phyloP scores from a whole-genome alignment of 2,113 vertebrate species.

The Protobothrops mucrosquamatus region DNA sequence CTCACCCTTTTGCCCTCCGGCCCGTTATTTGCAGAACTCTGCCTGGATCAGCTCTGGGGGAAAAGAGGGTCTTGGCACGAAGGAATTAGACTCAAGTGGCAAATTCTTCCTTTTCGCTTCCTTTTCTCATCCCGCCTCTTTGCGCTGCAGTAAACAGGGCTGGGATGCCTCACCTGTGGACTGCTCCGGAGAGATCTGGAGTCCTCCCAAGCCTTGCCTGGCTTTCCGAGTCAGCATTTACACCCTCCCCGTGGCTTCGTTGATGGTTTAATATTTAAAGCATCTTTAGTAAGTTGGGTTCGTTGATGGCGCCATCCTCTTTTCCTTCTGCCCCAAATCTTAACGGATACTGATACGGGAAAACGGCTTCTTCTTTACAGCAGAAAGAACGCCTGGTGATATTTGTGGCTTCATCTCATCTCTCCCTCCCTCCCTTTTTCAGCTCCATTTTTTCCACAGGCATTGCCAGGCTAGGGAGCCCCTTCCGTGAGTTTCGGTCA shows the following conservation, averaged over 20 bases:
- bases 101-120: constrained; percentile 12
- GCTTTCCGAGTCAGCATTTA: neutral
- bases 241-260: neutral
- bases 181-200: neutral
- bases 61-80: neutral
- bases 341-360: neutral
- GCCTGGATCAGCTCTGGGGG: neutral
- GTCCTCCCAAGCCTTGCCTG: neutral
- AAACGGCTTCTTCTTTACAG: neutral
- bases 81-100: constrained; percentile 4
- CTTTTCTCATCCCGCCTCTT: constrained; percentile 8
- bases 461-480: neutral
- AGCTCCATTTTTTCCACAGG: neutral
- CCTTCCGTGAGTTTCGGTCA: neutral
- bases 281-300: neutral
- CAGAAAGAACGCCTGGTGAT: neutral
- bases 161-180: neutral
- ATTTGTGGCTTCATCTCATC: neutral
- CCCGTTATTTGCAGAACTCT: neutral
- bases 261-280: constrained; percentile 6
- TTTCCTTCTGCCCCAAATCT: neutral
- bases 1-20: too few relatives aligned
- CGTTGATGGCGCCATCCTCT: neutral
- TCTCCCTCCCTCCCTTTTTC: neutral
- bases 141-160: neutral